phyloP scores from a whole-genome alignment of 2,888 invertebrate species.

The Blera fallax region DNA sequence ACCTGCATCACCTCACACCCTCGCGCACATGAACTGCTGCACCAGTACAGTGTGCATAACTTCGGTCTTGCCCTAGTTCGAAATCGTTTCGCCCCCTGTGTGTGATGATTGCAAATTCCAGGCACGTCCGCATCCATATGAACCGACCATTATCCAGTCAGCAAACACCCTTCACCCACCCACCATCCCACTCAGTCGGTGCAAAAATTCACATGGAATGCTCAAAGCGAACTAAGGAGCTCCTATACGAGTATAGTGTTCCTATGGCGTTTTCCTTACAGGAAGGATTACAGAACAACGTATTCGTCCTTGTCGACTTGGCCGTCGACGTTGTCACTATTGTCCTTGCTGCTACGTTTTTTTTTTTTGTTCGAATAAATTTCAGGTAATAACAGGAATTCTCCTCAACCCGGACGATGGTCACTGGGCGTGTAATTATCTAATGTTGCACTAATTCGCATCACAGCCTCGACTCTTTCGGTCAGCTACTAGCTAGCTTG shows the following conservation, averaged over 20 bases:
- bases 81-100: constrained; percentile 56
- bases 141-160: constrained; percentile 73
- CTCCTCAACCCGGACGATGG: constrained; percentile 55
- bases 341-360: constrained; percentile 63
- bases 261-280: constrained; percentile 51
- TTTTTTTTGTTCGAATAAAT: constrained; percentile 67
- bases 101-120: constrained; percentile 67
- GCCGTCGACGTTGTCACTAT: constrained; percentile 27
- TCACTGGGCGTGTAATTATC: constrained; percentile 71
- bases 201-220: constrained; percentile 65
- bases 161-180: constrained; percentile 59
- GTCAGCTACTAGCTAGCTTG: constrained; percentile 32
- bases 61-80: constrained; percentile 58
- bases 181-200: not conserved
- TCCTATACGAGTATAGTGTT: not conserved
- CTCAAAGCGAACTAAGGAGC: constrained; percentile 53
- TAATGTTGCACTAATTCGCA: constrained; percentile 72
- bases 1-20: constrained; percentile 49
- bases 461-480: constrained; percentile 58
- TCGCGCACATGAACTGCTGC: constrained; percentile 45
- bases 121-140: constrained; percentile 71
- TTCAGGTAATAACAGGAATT: constrained; percentile 71
- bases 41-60: constrained; percentile 56
- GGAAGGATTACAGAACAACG: constrained; percentile 57
- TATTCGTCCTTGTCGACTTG: constrained; percentile 59